Evolutionary conservation across 2,113 vertebrate species (phyloP).

Genomic region (Gasterosteus aculeatus): DNA sequence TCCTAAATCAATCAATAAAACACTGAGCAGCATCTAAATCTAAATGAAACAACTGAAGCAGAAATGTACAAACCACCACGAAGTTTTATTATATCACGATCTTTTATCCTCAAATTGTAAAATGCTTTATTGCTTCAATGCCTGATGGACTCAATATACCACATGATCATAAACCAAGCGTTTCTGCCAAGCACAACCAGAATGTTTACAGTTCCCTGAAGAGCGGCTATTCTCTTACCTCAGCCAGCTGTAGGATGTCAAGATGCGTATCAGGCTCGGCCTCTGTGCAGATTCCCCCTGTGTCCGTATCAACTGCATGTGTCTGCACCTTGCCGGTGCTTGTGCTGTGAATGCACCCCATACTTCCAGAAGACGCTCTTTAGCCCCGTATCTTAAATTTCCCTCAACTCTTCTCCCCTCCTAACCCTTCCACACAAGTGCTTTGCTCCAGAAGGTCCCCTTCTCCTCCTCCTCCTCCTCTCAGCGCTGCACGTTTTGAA

Average conservation of each 20-base stretch:
- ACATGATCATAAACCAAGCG: background rate
- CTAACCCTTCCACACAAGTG: background rate
- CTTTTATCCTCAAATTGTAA: background rate
- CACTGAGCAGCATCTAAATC: too few relatives aligned
- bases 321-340: constrained; percentile 41
- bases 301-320: constrained; percentile 21
- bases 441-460: constrained; percentile 17
- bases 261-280: constrained; percentile 46
- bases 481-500: constrained; percentile 44
- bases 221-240: constrained; percentile 56
- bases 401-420: background rate
- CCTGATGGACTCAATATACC: background rate
- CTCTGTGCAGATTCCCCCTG: constrained; percentile 38
- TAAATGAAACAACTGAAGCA: background rate
- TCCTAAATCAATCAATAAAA: constrained; percentile 3
- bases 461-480: constrained; percentile 1
- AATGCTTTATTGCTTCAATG: background rate
- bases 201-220: background rate
- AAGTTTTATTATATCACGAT: background rate
- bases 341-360: constrained; percentile 77
- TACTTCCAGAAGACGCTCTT: constrained; percentile 49
- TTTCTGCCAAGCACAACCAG: background rate
- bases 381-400: background rate
- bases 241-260: constrained; percentile 70
- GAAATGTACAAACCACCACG: background rate